phyloP scores from a whole-genome alignment of 2,888 invertebrate species.

The Anticlea derivata region DNA sequence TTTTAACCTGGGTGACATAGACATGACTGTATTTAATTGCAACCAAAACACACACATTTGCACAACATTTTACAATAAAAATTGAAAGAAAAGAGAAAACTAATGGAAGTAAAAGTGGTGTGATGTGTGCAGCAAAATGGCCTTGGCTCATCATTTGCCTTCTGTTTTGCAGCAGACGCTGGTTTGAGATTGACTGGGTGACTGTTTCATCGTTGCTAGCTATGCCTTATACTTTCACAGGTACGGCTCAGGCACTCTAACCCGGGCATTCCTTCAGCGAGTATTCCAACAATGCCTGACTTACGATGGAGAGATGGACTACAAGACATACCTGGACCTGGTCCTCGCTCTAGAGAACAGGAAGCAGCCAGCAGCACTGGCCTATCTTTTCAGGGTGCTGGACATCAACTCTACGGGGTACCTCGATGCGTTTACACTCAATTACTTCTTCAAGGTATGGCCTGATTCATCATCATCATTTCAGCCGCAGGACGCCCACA shows the following conservation, averaged over 20 bases:
- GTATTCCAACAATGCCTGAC: conserved; percentile 98
- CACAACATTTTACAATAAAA: no score
- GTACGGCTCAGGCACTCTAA: conserved; percentile 95
- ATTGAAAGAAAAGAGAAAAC: no score
- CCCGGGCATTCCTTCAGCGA: conserved; percentile 94
- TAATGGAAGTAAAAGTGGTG: no score
- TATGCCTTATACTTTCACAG: conserved; percentile 67
- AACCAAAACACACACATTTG: no score
- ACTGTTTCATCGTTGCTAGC: conserved; percentile 7
- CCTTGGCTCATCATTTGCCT: no score
- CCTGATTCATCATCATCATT: no score
- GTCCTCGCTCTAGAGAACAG: conserved; percentile 96
- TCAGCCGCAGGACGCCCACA: no score
- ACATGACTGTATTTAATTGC: no score
- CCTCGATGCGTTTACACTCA: conserved; percentile 94
- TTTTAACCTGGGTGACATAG: no score
- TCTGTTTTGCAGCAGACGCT: no score
- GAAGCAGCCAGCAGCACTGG: conserved; percentile 94
- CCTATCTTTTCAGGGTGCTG: conserved; percentile 95
- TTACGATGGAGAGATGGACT: conserved; percentile 98
- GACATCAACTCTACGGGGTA: conserved; percentile 95
- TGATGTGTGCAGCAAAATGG: no score
- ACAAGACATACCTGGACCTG: conserved; percentile 97
- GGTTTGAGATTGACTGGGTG: no score
- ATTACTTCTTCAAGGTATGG: conserved; percentile 93